Conservation (phyloP, 1,140 invertebrate species). For the Zaprionus ghesquierei region DNA sequence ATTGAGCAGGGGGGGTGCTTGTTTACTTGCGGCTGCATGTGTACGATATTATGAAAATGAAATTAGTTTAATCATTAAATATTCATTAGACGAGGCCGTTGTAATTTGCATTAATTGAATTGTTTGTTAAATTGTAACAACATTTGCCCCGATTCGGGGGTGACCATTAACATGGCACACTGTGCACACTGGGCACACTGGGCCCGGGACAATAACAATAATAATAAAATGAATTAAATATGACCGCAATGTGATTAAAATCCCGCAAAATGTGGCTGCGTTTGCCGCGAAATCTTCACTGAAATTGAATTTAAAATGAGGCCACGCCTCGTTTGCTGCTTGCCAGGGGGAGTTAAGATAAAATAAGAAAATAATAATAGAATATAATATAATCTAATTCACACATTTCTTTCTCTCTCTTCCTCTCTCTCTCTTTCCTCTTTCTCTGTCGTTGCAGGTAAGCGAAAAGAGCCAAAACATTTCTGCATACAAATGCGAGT, state of each 20-base stretch:
- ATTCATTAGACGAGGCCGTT: constrained; percentile 66
- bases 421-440: constrained; percentile 7
- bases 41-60: constrained; percentile 66
- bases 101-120: constrained; percentile 80
- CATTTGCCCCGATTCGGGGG: neutral
- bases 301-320: constrained; percentile 74
- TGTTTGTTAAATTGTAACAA: constrained; percentile 76
- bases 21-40: constrained; percentile 24
- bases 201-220: constrained; percentile 63
- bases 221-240: constrained; percentile 80
- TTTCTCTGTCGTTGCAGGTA: constrained; percentile 53
- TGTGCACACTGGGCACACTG: neutral
- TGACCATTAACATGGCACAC: neutral
- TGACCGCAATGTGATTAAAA: constrained; percentile 55
- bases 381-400: constrained; percentile 13
- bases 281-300: constrained; percentile 47
- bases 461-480: constrained; percentile 49
- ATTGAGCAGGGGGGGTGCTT: neutral
- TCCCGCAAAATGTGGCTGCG: constrained; percentile 41
- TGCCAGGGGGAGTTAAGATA: neutral
- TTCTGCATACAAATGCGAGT: constrained; percentile 66
- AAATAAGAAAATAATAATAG: neutral
- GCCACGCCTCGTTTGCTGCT: neutral
- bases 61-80: constrained; percentile 77
- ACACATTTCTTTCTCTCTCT: constrained; percentile 18